Conservation (phyloP, 1,140 invertebrate genomes). For the Drosophila kohkoa region DNA sequence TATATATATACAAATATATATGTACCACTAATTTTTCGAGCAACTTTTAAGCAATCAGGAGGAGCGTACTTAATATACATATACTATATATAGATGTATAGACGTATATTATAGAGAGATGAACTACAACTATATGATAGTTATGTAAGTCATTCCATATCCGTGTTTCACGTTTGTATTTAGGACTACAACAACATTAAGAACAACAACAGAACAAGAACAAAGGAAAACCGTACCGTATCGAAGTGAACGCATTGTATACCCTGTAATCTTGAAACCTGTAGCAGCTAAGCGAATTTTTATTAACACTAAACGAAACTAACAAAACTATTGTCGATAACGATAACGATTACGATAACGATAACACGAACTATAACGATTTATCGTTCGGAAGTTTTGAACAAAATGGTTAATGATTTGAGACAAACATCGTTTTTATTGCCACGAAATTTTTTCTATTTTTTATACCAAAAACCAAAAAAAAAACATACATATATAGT, state of each 20-base stretch:
- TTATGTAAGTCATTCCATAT: constrained; percentile 51
- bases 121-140: constrained; percentile 22
- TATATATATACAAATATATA: constrained; percentile 36
- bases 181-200: constrained; percentile 29
- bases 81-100: constrained; percentile 33
- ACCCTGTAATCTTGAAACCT: constrained; percentile 40
- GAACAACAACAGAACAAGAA: neutral
- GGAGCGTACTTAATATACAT: constrained; percentile 51
- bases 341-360: constrained; percentile 13
- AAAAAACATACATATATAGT: neutral
- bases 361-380: neutral
- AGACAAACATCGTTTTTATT: constrained; percentile 70
- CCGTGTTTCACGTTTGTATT: constrained; percentile 72
- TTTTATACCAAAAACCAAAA: constrained; percentile 79
- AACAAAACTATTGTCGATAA: constrained; percentile 5
- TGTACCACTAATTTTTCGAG: constrained; percentile 77
- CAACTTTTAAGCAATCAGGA: constrained; percentile 80
- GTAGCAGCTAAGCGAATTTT: constrained; percentile 50
- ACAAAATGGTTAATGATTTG: constrained; percentile 37
- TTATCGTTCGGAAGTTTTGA: neutral
- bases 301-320: constrained; percentile 24
- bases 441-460: constrained; percentile 83
- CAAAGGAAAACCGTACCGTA: neutral
- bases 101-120: constrained; percentile 11
- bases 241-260: constrained; percentile 37